Evolutionary conservation across 92 coral and sea anemone species (phyloP).

Genomic region (Pocillopora grandis): DNA sequence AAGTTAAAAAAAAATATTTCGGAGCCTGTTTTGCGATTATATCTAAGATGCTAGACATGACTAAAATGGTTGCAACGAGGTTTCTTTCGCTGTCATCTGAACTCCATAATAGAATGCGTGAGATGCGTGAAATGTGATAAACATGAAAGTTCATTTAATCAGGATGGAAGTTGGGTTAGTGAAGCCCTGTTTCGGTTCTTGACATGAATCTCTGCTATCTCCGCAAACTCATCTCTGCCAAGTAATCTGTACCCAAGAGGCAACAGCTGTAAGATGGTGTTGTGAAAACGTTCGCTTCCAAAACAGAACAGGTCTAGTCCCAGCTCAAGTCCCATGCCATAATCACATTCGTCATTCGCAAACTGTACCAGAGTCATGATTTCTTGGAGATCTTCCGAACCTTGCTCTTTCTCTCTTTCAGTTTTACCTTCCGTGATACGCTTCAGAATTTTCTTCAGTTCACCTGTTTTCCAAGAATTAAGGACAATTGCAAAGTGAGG

Average conservation of each 20-base stretch:
- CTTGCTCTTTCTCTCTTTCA: constrained; percentile 69
- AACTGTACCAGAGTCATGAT: constrained; percentile 89
- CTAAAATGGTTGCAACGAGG: background rate
- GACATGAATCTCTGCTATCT: constrained; percentile 75
- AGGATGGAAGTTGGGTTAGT: constrained; percentile 37
- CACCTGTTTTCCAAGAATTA: constrained; percentile 48
- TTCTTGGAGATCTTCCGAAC: constrained; percentile 93
- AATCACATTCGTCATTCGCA: constrained; percentile 99
- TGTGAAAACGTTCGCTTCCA: constrained; percentile 86
- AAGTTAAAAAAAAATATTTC: too few species aligned
- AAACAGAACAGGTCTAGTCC: constrained; percentile 94
- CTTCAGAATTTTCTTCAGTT: constrained; percentile 78
- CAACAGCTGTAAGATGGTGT: constrained; percentile 75
- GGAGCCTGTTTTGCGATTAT: too few species aligned
- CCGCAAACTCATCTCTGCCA: constrained; percentile 71
- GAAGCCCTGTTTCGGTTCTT: constrained; percentile 43
- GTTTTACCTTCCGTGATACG: constrained; percentile 70
- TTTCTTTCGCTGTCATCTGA: background rate
- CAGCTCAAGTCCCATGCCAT: constrained; percentile 97
- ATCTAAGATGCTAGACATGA: too few species aligned
- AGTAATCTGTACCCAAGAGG: constrained; percentile 89
- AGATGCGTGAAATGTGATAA: background rate
- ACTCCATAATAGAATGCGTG: background rate
- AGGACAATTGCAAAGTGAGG: background rate
- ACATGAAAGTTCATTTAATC: background rate